phyloP scores from a whole-genome alignment of 2,888 invertebrate species.

The Diarsia brunnea region DNA sequence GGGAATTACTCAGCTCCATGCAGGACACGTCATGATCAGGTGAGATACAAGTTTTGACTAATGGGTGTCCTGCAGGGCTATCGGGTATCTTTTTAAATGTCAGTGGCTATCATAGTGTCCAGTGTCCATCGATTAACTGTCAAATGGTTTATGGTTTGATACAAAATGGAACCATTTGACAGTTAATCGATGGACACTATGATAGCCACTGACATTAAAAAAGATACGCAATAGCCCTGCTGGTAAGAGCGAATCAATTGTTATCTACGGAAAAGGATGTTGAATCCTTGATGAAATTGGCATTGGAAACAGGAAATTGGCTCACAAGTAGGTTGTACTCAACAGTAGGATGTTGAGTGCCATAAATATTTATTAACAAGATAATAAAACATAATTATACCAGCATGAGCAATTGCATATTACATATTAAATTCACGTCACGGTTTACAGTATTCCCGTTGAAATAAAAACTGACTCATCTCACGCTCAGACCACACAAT shows the following conservation, averaged over 20 bases:
- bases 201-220: too few relatives aligned
- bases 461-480: constrained; percentile 44
- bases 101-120: too few relatives aligned
- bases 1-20: background rate
- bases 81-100: too few relatives aligned
- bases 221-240: too few relatives aligned
- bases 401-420: background rate
- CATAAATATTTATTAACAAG: background rate
- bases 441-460: background rate
- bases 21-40: background rate
- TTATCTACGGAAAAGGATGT: background rate
- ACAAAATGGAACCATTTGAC: too few relatives aligned
- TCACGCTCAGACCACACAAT: constrained; percentile 36
- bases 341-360: constrained; percentile 6
- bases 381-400: background rate
- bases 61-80: too few relatives aligned
- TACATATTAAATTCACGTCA: constrained; percentile 8
- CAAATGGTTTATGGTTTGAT: too few relatives aligned
- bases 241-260: background rate
- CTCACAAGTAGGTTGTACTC: background rate
- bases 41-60: background rate
- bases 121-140: too few relatives aligned
- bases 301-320: background rate
- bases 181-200: too few relatives aligned
- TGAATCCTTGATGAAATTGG: constrained; percentile 10